Base-by-base conservation (phyloP, 2,888 invertebrate genomes). In the Callyntrura sp. region DNA sequence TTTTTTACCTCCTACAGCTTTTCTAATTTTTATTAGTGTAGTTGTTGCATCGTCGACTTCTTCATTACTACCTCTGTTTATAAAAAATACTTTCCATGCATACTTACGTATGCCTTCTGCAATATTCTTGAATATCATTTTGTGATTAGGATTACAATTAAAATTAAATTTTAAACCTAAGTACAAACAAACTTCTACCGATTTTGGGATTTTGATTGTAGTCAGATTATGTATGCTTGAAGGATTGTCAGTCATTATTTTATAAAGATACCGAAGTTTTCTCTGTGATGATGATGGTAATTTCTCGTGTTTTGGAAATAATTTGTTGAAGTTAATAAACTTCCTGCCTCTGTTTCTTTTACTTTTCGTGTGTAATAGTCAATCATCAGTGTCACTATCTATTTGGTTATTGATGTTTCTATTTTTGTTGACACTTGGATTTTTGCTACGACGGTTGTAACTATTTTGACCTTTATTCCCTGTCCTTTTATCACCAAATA, bases 121-220 rank as follows among this genome's bases (percentile, higher is more conserved):
- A 11, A 70, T 70, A 45, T 17, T 8, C 0, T 43, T 8, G 0
- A 1, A 43, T 8, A 70, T 3, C 1, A 2, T 35, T 17, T 70
- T 35, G 9, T 43, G 43, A 70, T 70, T 43, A 6, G 70, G 70
- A 17, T 43, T 70, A 0, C 0, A 0, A 1, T 12, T 43, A 17
- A 28, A 43, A 25, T 11, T 70, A 17, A 70, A 70, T 70, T 70
- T 70, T 43, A 70, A 43, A 11, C 70, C 70, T n/a, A 70, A 17
- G 17, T n/a, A 70, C 11, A 70, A 14, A 9, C 11, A n/a, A 8
- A 68, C 14, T 35, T 25, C 35, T 35, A 68, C 28, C n/a, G 68
- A 43, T 11, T 3, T 2, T 17, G 43, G 25, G 0, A n/a, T n/a
- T n/a, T 70, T 70, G 5, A 35, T 11, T n/a, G 6, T 3, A n/a